Evolutionary conservation across 92 coral and sea anemone genomes (phyloP), one percentile per base, ranked within the genome.

Genomic region (Phenganax subtilis): DNA sequence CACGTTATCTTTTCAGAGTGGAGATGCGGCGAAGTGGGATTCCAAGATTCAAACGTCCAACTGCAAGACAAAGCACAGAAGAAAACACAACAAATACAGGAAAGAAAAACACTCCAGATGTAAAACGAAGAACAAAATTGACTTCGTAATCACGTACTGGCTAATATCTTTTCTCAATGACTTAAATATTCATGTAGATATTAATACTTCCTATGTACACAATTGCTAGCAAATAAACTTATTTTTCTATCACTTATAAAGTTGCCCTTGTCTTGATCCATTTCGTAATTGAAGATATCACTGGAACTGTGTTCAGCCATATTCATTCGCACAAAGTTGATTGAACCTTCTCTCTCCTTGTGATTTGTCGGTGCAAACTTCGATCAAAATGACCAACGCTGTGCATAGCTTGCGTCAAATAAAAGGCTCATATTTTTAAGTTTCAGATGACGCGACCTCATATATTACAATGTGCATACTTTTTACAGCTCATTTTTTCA

Each of bases 41-140:
- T 53, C 83, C 83, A 64, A 79, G 74, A 79, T 65, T 79, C 17
- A 79, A 79, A 53, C 74, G 74, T 51, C 11, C 54, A 51, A 57
- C 82, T 51, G 56, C 11, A 60, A 79, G 30, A 51, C 63, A 63
- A 65, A 68, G 65, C 27, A 51, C 10, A 16, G 65, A 64, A 28
- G 74, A 79, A 52, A 65, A 67, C 59, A 62, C 54, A 54, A 51
- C 72, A 52, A 68, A 8, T 6, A 20, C 54, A 17, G n/a, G 53
- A 37, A 68, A 64, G 70, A 64, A 37, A 68, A 20, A 10, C 53
- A 37, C 73, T n/a, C 17, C 70, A 17, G 70, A 17, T 17, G 3
- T 12, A 6, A 64, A 64, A 12, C 37, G 47, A 64, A n/a, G 10
- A 20, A 20, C 70, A 64, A 64, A 64, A 64, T 64, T 44, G 37